A percentile compares a stretch with the other conserved stretches of the same genome.
phyloP scores from a whole-genome alignment of 1,140 invertebrate species.

The Drosophila bocki region DNA sequence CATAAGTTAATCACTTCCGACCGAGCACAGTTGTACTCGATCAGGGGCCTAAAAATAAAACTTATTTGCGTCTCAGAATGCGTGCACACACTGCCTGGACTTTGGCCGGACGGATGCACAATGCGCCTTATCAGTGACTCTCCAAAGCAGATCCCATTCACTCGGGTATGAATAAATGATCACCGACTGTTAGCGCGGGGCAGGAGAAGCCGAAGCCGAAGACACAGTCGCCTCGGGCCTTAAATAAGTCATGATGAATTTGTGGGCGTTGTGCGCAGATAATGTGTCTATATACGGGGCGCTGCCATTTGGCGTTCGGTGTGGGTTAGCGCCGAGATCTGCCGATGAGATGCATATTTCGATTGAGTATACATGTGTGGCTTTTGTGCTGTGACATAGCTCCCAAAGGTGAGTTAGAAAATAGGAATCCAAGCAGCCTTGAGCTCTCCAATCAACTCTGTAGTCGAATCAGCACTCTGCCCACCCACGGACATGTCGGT shows the following conservation, averaged over 20 bases:
- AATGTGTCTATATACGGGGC: constrained; percentile 32
- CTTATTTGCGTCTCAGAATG: constrained; percentile 25
- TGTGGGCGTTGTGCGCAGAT: constrained; percentile 22
- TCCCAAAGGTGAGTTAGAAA: background rate
- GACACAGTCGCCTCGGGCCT: background rate
- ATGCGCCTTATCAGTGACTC: constrained; percentile 23
- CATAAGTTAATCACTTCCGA: constrained; percentile 16
- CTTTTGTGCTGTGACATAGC: background rate
- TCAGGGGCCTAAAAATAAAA: constrained; percentile 6
- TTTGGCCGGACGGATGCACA: constrained; percentile 35
- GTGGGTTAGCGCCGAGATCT: background rate
- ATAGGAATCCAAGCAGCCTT: constrained; percentile 17
- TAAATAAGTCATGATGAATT: constrained; percentile 21
- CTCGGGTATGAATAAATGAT: constrained; percentile 16
- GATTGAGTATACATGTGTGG: background rate
- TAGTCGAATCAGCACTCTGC: background rate
- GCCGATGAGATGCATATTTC: constrained; percentile 1
- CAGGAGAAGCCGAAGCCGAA: background rate
- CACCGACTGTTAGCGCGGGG: background rate
- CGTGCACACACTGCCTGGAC: constrained; percentile 25
- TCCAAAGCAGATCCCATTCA: constrained; percentile 27
- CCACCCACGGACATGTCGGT: background rate
- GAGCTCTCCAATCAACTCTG: constrained; percentile 1
- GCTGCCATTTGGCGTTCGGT: background rate
- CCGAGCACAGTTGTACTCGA: background rate